Evolutionary conservation across 2,797 vertebrate genomes (phyloP), one percentile per base, ranked within the genome.

Genomic region (Channallabes apus): DNA sequence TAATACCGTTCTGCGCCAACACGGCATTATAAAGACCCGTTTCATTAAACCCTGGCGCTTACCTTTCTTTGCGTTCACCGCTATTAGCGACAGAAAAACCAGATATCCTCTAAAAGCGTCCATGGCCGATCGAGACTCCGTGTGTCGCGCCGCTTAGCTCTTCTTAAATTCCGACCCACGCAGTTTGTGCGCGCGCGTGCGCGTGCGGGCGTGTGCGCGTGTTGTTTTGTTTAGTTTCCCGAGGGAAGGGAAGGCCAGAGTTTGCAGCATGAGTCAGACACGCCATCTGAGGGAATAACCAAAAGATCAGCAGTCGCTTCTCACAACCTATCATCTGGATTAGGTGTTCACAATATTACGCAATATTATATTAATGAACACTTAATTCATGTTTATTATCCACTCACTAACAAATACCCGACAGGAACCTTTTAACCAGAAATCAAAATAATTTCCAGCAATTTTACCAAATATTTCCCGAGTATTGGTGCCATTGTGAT

Each of bases 1-100:
- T 54, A 32, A 76, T 29, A 56, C 17, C 9, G 8, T 27, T 17
- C 38, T 72, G 69, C 69, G 11, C n/a, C 41, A 27, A 7, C 14
- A 46, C 11, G 38, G 20, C 18, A 1, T 20, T 22, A 8, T 35
- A 17, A 51, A 32, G 15, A 14, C 1, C 38, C 18, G 29, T 54
- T 4, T 41, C 56, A 78, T 24, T 67, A 15, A 76, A 77, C 41
- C 82, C 7, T 2, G 9, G 11, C 9, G 18, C 69, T 59, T 87
- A 89, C 88, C 84, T 83, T 86, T 59, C 3, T 41, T 6, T 11
- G 81, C 83, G 8, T 27, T 77, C 32, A 84, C 84, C 18, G 73
- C 12, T 41, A 82, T 18, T 38, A 84, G 75, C 15, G 83, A 12
- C 9, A 77, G 54, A 27, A 89, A 27, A n/a, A 82, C 20, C 27